Evolutionary conservation across 2,888 invertebrate genomes (phyloP), one percentile per base, ranked within the genome.

Genomic region (Formica aserva): DNA sequence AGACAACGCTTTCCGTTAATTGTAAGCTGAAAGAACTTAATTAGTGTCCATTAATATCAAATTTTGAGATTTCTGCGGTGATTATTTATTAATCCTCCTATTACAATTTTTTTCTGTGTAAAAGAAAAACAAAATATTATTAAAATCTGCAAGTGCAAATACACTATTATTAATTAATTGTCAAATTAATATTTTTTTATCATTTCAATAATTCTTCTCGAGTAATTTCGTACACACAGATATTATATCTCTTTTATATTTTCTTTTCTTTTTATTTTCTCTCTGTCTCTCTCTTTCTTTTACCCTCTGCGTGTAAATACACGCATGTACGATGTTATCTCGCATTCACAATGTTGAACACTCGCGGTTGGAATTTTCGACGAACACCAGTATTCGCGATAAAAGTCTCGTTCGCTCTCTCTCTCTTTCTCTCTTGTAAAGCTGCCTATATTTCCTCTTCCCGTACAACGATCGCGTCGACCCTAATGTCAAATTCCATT

Each of bases 401-500:
- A 77, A 72, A 76, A 81, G 74, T 55, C 62, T 26, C 22, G 32
- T 32, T 18, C 45, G 45, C 57, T 52, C 8, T 52, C 48, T 52
- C 18, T 18, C 52, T 52, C 8, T 52, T n/a, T n/a, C 8, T n/a
- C 52, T n/a, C n/a, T 8, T 8, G 3, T 18, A 18, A 1, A 26
- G 41, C 29, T 74, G 41, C 35, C 48, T 48, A 45, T 63, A 63
- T 75, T 65, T 35, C 18, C 26, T 63, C 63, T 26, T 22, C 9
- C 11, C 32, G 22, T 26, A 63, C 32, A 22, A n/a, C 15, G 75
- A 22, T 26, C 52, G n/a, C 84, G 90, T 91, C 91, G 91, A 90
- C 91, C 90, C 91, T 92, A 92, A 92, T 91, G 91, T 91, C 91
- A 92, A 91, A 91, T 91, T 92, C 91, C 90, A 92, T 92, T 92